Evolutionary conservation across 2,113 vertebrate species (phyloP), one percentile per base, ranked within the genome.

Genomic region (Gallinago media): DNA sequence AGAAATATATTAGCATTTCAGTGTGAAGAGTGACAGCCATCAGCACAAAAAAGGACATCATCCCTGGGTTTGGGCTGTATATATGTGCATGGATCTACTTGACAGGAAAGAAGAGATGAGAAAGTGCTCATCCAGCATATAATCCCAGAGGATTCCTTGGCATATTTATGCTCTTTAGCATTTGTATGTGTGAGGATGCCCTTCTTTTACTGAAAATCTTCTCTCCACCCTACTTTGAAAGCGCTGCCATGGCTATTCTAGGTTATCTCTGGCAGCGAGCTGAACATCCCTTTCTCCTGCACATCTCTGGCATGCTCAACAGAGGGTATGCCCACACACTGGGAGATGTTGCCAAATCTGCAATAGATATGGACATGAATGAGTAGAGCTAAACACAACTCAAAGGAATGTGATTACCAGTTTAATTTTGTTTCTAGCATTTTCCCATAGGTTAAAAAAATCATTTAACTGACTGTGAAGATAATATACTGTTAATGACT

Each of bases 391-490:
- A 68, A 83, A 61, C 31, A 90, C 20, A 71, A 47, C 22, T 50
- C n/a, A 79, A 62, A 85, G 27, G 19, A 77, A 62, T 47, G 23
- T 49, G 42, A n/a, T 36, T 80, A 32, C 20, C 25, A n/a, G 36
- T 93, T 93, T 67, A 86, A 47, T 88, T 88, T 91, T 90, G 44
- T 58, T 93, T 84, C 34, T 85, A 88, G 3, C 16, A 32, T 75
- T 90, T 95, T 44, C 16, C 34, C 6, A 19, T 7, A 75, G 15
- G 21, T 78, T 91, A 62, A 63, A 85, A 85, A 40, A 26, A 32
- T 27, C 8, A n/a, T 44, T 71, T 67, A 55, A 12, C 11, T 88
- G 23, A 38, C 85, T 86, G 25, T 61, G 38, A 81, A 84, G 50
- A 80, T n/a, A 70, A 15, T 23, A 46, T 13, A 17, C 38, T 59